Evolutionary conservation across 2,113 vertebrate genomes (phyloP).

Genomic region (Cariama cristata): DNA sequence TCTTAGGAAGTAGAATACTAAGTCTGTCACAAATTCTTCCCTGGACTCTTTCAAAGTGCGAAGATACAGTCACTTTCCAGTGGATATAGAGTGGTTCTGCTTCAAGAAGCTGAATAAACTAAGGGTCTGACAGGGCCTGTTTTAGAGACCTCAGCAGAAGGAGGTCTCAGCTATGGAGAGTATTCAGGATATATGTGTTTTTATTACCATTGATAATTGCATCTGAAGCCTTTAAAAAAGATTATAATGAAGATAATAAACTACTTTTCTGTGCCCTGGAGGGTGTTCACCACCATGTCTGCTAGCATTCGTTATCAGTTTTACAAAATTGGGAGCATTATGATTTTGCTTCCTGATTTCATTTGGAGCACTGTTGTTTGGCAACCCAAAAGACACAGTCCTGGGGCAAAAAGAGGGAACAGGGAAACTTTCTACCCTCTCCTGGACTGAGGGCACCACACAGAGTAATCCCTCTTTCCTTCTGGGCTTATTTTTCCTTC

Average conservation of each 20-base stretch:
- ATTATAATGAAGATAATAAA: not conserved
- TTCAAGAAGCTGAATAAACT: not conserved
- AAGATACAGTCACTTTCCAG: not conserved
- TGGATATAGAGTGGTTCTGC: not conserved
- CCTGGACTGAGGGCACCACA: not conserved
- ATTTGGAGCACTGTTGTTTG: not conserved
- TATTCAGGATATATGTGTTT: not conserved
- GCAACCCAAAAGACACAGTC: not conserved
- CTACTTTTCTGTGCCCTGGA: not conserved
- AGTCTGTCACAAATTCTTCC: not conserved
- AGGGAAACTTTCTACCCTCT: not conserved
- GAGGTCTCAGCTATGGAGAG: not conserved
- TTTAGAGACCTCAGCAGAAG: not conserved
- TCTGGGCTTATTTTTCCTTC: not conserved
- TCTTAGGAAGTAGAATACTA: not conserved
- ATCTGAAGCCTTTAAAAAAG: not conserved
- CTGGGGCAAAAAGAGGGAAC: not conserved
- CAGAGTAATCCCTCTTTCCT: not conserved
- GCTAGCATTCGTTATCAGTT: fast-evolving
- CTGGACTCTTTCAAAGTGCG: not conserved
- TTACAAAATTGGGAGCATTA: not conserved
- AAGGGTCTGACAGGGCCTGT: not conserved
- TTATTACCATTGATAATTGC: not conserved
- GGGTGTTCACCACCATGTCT: not conserved
- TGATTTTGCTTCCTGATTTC: not conserved